These are phyloP conservation scores for Microchirus variegatus DNA, from an alignment of 2,797 vertebrate genomes.

Conservation along the genomic window DNA sequence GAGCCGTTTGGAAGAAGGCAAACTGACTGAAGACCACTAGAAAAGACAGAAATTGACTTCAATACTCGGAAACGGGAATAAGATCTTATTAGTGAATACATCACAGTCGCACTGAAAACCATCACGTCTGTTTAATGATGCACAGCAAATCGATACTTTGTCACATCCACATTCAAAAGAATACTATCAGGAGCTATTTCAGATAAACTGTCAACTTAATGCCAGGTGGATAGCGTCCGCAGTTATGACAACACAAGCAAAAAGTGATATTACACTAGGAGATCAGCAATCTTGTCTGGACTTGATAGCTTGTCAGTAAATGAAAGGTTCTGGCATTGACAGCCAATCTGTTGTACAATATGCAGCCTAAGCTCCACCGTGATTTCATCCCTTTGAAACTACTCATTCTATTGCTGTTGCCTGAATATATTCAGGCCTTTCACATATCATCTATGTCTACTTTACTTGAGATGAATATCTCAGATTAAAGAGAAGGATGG, in stretches of 20 bases:
- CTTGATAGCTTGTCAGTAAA: conserved; percentile 57
- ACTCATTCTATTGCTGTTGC: conserved; percentile 19
- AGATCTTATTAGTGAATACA: not conserved
- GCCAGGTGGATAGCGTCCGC: conserved; percentile 32
- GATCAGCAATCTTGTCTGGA: conserved; percentile 47
- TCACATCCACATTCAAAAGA: conserved; percentile 26
- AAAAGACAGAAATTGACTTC: conserved; percentile 47
- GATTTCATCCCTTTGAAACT: conserved; percentile 49
- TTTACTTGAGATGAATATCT: conserved; percentile 30
- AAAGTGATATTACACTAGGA: conserved; percentile 41
- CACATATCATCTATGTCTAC: conserved; percentile 36
- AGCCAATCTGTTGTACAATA: conserved; percentile 54
- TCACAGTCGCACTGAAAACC: not conserved
- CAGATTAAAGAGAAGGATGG: conserved; percentile 24
- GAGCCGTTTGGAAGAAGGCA: conserved; percentile 95
- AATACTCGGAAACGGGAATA: conserved; percentile 10
- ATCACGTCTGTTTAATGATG: conserved; percentile 15
- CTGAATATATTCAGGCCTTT: conserved; percentile 44
- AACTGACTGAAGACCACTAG: conserved; percentile 98
- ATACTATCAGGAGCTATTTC: conserved; percentile 31
- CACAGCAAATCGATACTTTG: conserved; percentile 3
- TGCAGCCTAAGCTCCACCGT: conserved; percentile 36
- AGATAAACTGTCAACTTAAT: conserved; percentile 39
- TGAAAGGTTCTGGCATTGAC: conserved; percentile 59
- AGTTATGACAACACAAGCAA: conserved; percentile 48